Percentiles rank a stretch among this genome's conserved stretches.
These are phyloP conservation scores for Phortica magna DNA, from an alignment of 2,888 invertebrate genomes.

Conservation along the genomic window DNA sequence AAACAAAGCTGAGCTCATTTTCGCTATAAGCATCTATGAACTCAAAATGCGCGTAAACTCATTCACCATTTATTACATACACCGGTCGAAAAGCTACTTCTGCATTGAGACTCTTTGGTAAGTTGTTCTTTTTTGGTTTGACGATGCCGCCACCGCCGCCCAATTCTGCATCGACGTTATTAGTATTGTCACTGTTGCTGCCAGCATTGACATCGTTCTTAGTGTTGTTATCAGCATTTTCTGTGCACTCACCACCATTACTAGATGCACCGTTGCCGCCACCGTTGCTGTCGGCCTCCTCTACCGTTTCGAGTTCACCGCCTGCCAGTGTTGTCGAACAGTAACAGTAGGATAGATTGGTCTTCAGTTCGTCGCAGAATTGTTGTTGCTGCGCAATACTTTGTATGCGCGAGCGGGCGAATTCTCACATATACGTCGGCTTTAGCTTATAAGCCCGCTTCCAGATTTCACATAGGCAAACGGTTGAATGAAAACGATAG, in stretches of 20 bases:
- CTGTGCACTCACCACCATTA: not conserved
- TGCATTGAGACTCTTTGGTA: constrained; percentile 67
- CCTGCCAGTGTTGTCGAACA: constrained; percentile 75
- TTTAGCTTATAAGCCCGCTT: constrained; percentile 96
- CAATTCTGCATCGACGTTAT: constrained; percentile 42
- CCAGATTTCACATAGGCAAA: constrained; percentile 97
- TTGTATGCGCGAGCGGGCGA: constrained; percentile 77
- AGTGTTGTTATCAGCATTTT: not conserved
- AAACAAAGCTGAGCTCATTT: constrained; percentile 72
- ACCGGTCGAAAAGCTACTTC: constrained; percentile 74
- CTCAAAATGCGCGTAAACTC: constrained; percentile 76
- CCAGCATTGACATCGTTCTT: constrained; percentile 17
- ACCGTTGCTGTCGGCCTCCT: constrained; percentile 68
- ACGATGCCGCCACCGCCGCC: constrained; percentile 56
- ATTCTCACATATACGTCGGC: constrained; percentile 88
- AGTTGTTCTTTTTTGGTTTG: constrained; percentile 44
- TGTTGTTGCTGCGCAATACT: constrained; percentile 77
- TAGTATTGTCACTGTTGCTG: constrained; percentile 36
- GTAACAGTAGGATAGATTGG: constrained; percentile 74
- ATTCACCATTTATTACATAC: constrained; percentile 75
- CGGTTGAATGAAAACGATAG: constrained; percentile 96
- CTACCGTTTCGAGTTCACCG: constrained; percentile 72
- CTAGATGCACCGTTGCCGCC: constrained; percentile 32
- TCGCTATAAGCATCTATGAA: constrained; percentile 73
- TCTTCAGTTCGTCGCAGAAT: constrained; percentile 75